Conservation (phyloP, 2,113 vertebrate species). For the Sciurus niger region DNA sequence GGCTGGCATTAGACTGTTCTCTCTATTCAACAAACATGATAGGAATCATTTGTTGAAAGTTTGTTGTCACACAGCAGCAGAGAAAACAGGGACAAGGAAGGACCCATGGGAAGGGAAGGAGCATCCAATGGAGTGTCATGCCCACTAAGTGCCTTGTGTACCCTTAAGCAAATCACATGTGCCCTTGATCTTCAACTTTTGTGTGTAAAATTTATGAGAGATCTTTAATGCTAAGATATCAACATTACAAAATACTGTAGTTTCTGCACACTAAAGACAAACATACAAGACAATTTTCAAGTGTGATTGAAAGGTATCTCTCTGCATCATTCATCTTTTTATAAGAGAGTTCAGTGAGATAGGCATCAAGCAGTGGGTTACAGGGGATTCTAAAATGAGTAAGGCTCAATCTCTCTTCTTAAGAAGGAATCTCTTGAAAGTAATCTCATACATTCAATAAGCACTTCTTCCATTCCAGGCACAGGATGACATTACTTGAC, state of each 20-base stretch:
- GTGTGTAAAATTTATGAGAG: background rate
- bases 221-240: background rate
- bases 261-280: background rate
- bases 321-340: background rate
- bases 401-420: background rate
- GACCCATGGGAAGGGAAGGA: background rate
- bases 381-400: background rate
- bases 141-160: background rate
- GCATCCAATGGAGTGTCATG: background rate
- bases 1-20: background rate
- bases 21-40: background rate
- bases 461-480: conserved; percentile 10
- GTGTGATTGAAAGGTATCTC: background rate
- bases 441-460: background rate
- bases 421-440: background rate
- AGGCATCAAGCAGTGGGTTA: background rate
- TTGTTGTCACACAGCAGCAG: background rate
- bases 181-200: background rate
- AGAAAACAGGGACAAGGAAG: background rate
- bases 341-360: background rate
- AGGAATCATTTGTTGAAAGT: background rate
- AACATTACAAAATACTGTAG: background rate
- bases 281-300: background rate
- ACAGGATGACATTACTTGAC: background rate
- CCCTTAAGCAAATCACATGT: background rate